A percentile compares a stretch with the other conserved stretches of the same genome.
Conservation (phyloP, 2,797 vertebrate species). For the Falco columbarius region DNA sequence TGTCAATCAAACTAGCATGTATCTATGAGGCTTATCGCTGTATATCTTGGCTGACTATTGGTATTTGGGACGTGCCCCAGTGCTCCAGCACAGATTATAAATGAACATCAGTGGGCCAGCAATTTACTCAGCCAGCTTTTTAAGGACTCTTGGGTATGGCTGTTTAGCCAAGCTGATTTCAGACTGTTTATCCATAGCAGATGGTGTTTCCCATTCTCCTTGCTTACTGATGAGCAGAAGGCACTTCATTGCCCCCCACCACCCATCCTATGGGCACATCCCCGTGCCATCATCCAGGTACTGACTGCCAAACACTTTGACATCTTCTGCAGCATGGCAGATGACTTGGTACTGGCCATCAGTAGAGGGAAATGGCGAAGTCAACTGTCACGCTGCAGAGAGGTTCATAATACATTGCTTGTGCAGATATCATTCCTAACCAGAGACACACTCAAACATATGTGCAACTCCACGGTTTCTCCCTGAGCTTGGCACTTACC, state of each 20-base stretch:
- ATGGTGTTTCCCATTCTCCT: background rate
- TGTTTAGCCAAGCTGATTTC: slow-evolving; percentile 19
- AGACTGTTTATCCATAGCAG: background rate
- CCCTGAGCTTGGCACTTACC: background rate
- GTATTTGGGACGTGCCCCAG: background rate
- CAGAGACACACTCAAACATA: background rate
- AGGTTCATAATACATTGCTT: background rate
- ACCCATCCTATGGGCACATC: background rate
- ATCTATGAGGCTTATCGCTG: background rate
- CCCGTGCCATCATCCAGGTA: background rate
- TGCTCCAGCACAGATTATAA: background rate
- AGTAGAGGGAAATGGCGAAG: background rate
- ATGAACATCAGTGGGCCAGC: background rate
- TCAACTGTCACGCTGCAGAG: background rate
- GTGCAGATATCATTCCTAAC: background rate
- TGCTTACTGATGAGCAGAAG: background rate
- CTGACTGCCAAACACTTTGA: background rate
- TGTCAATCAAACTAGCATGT: background rate
- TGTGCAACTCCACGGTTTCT: background rate
- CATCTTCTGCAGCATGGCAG: background rate
- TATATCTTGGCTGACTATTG: slow-evolving; percentile 4
- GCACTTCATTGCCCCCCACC: background rate
- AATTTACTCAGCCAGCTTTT: background rate
- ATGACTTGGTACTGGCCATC: background rate
- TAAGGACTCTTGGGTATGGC: background rate